Conservation (phyloP, 2,888 invertebrate genomes). For the Lithosia quadra region DNA sequence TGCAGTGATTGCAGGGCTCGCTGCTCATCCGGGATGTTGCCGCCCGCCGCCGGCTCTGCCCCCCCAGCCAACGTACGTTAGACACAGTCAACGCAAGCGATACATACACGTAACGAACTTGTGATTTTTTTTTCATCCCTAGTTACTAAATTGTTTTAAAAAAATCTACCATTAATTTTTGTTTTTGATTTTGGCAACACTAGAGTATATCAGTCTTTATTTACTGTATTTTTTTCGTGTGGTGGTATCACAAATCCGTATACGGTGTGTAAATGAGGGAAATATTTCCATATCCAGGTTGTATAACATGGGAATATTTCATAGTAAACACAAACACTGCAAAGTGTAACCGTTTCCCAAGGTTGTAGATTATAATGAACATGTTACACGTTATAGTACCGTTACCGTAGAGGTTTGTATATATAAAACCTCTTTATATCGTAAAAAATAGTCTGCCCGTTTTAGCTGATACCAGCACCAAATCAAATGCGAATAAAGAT, state of each 20-base stretch:
- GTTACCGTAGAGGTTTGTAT: slow-evolving; percentile 9
- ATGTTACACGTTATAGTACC: slow-evolving; percentile 26
- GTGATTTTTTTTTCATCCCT: slow-evolving; percentile 31
- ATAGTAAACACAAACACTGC: slow-evolving; percentile 48
- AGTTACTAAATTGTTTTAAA: no score
- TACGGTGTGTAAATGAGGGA: slow-evolving; percentile 49
- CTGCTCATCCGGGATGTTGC: slow-evolving; percentile 87
- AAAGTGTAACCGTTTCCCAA: slow-evolving; percentile 50
- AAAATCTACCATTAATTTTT: neutral
- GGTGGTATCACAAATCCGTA: slow-evolving; percentile 53
- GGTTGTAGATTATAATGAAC: slow-evolving; percentile 37
- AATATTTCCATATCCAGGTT: slow-evolving; percentile 39
- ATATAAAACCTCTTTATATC: neutral
- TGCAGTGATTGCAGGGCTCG: slow-evolving; percentile 80
- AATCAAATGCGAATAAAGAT: neutral
- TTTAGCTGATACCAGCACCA: slow-evolving; percentile 8
- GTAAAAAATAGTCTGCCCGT: neutral
- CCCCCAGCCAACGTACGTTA: slow-evolving; percentile 60
- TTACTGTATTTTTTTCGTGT: no score
- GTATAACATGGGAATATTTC: slow-evolving; percentile 48
- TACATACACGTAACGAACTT: slow-evolving; percentile 32
- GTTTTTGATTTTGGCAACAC: neutral
- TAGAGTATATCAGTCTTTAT: neutral
- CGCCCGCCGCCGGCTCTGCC: slow-evolving; percentile 71
- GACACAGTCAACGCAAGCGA: slow-evolving; percentile 65